A percentile compares a stretch with the other conserved stretches of the same genome.
These are phyloP conservation scores for Florisuga fusca DNA, from an alignment of 2,797 vertebrate species.

Conservation along the genomic window DNA sequence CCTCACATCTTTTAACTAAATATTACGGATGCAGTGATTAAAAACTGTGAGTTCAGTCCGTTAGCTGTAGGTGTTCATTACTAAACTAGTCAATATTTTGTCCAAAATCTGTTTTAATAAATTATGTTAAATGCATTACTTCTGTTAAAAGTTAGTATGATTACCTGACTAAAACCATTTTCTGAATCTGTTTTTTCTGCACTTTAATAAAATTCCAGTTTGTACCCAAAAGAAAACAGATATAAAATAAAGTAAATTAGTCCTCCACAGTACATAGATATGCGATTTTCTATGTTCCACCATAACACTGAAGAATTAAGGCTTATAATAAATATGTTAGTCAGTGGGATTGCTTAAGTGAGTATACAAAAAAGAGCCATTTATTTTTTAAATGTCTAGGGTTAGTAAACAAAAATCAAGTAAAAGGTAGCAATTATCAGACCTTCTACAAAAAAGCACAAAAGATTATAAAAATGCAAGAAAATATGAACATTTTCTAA, in stretches of 20 bases:
- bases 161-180: neutral
- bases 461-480: neutral
- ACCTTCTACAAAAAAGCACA: neutral
- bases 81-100: neutral
- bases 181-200: neutral
- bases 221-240: neutral
- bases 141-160: neutral
- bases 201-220: slow-evolving; percentile 8
- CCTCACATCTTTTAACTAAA: neutral
- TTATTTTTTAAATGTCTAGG: neutral
- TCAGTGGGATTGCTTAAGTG: neutral
- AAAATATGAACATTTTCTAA: neutral
- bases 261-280: neutral
- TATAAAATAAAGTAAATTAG: neutral
- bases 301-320: neutral
- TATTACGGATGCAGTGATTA: neutral
- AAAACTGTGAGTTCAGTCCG: neutral
- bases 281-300: neutral
- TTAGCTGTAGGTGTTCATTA: neutral
- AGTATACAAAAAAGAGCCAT: neutral
- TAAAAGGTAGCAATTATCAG: neutral
- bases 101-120: neutral
- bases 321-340: neutral
- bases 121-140: neutral
- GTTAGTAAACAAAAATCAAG: neutral